phyloP scores from a whole-genome alignment of 2,888 invertebrate genomes.

The Drosophila siamana region DNA sequence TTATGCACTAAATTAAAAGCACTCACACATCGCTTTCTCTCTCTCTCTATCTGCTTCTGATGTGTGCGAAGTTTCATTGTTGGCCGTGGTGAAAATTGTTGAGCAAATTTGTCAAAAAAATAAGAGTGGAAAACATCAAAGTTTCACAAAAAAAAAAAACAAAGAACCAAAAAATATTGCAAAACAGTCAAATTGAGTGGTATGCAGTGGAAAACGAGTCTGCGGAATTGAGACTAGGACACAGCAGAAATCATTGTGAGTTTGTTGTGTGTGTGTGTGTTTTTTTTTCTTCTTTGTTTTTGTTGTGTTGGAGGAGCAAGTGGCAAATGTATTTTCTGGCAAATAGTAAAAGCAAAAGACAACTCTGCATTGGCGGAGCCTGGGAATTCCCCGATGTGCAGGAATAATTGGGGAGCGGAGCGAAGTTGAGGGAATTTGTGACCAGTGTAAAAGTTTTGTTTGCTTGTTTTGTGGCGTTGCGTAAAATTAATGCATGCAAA shows the following conservation, averaged over 20 bases:
- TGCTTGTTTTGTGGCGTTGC: slow-evolving; percentile 42
- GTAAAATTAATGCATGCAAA: slow-evolving; percentile 55
- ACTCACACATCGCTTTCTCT: not conserved
- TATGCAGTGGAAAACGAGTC: slow-evolving; percentile 9
- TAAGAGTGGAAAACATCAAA: slow-evolving; percentile 21
- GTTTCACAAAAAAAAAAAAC: no score
- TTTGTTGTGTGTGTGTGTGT: no score
- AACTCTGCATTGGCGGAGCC: slow-evolving; percentile 11
- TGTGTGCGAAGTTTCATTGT: slow-evolving; percentile 36
- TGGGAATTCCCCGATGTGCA: not conserved
- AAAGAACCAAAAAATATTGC: slow-evolving; percentile 34
- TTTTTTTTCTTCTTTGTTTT: no score
- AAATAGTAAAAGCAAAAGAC: slow-evolving; percentile 48
- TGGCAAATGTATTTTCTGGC: slow-evolving; percentile 43
- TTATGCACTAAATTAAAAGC: slow-evolving; percentile 73
- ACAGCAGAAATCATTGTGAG: no score
- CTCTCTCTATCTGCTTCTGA: not conserved
- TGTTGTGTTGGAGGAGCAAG: slow-evolving; percentile 36
- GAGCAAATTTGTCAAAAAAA: slow-evolving; percentile 47
- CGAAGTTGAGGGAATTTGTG: not conserved
- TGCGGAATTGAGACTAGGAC: no score
- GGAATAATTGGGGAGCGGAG: not conserved
- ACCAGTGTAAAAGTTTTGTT: slow-evolving; percentile 20
- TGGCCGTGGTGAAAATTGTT: slow-evolving; percentile 41
- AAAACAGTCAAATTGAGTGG: slow-evolving; percentile 16